Percentiles rank a stretch among this genome's conserved stretches.
These are phyloP conservation scores for Limnodromus scolopaceus DNA, from an alignment of 2,797 vertebrate species.

Conservation along the genomic window DNA sequence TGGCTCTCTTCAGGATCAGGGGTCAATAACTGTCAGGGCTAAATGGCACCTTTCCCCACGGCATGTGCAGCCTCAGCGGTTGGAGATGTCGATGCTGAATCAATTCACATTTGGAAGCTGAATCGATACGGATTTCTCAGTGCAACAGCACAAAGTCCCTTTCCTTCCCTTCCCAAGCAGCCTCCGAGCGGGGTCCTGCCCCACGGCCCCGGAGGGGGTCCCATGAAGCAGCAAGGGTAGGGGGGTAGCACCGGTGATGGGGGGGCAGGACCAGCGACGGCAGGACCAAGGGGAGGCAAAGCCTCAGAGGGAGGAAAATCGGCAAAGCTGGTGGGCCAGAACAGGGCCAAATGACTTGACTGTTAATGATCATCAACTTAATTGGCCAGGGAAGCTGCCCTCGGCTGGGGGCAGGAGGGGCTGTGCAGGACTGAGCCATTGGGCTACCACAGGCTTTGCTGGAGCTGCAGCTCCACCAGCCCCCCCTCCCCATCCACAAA, in stretches of 20 bases:
- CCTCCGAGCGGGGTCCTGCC: background rate
- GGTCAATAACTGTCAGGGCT: background rate
- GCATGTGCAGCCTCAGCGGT: accelerated
- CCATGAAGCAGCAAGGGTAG: accelerated
- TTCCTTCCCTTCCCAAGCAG: background rate
- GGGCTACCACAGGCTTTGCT: background rate
- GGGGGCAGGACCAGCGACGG: accelerated
- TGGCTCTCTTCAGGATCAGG: background rate
- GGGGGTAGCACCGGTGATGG: accelerated
- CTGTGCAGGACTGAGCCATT: background rate
- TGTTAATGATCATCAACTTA: background rate
- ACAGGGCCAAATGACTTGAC: background rate
- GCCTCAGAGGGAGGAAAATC: background rate
- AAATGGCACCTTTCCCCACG: background rate
- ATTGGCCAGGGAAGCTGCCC: background rate
- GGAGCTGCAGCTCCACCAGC: background rate
- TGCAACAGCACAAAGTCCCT: background rate
- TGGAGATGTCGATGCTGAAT: background rate
- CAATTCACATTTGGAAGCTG: background rate
- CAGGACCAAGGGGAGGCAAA: background rate
- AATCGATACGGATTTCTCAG: background rate
- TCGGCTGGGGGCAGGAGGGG: background rate
- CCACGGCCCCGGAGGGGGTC: accelerated
- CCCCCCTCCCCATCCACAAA: background rate
- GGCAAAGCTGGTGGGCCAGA: background rate